Evolutionary conservation across 2,113 vertebrate species (phyloP).

Genomic region (Ophiodon elongatus): DNA sequence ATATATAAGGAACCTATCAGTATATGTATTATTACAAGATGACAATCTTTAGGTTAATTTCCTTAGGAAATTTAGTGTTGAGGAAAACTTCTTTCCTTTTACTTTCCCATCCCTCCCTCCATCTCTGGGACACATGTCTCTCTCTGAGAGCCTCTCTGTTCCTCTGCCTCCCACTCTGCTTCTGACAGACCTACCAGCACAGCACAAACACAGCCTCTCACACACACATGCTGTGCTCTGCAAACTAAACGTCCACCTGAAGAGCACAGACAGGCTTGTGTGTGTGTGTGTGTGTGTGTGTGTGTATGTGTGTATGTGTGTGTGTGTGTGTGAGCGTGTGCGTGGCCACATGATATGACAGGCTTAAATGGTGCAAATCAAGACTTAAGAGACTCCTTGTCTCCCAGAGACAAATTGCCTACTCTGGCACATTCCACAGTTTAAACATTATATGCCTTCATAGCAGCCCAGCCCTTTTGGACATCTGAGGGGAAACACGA

Average conservation of each 20-base stretch:
- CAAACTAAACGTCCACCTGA: slow-evolving; percentile 40
- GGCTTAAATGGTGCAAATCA: slow-evolving; percentile 38
- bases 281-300: slow-evolving; percentile 13
- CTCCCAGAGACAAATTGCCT: slow-evolving; percentile 37
- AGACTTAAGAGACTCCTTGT: slow-evolving; percentile 29
- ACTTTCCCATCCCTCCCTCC: slow-evolving; percentile 13
- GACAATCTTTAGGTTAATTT: slow-evolving; percentile 1
- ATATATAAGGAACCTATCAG: not conserved
- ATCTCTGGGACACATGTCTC: slow-evolving; percentile 45
- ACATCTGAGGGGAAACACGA: slow-evolving; percentile 3
- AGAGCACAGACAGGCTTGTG: slow-evolving; percentile 30
- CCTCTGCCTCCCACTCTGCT: slow-evolving; percentile 39
- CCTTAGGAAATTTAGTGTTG: not conserved
- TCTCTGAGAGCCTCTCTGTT: slow-evolving; percentile 56
- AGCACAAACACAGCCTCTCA: slow-evolving; percentile 53
- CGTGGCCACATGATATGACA: slow-evolving; percentile 49
- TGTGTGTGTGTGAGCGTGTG: not conserved
- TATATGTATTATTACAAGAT: not conserved
- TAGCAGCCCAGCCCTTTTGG: slow-evolving; percentile 26
- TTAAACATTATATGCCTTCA: slow-evolving; percentile 29
- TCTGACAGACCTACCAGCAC: slow-evolving; percentile 51
- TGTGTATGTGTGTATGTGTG: slow-evolving; percentile 15
- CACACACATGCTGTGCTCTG: slow-evolving; percentile 41
- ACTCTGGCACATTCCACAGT: slow-evolving; percentile 45
- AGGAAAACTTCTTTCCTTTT: slow-evolving; percentile 1